Evolutionary conservation across 1,140 invertebrate species (phyloP), one percentile per base, ranked within the genome.

Genomic region (Caerostris extrusa): DNA sequence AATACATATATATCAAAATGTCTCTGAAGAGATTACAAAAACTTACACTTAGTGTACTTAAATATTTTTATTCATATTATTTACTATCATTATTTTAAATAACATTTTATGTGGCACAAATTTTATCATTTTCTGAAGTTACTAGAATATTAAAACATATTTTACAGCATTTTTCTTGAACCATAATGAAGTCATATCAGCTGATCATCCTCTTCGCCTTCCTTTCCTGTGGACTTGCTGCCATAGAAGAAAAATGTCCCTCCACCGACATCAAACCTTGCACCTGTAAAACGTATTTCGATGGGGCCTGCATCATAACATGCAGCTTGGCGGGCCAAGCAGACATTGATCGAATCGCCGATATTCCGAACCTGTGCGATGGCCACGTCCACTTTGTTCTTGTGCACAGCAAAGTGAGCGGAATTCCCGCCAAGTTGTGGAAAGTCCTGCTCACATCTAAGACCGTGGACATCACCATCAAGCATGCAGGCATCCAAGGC

Each of bases 371-470:
- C 53, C 19, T 94, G 50, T 94, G 93, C n/a, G 56, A 67, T 3
- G 93, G 93, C 1, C 14, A 94, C 14, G 93, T 94, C 17, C 87
- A 94, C 34, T 94, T 94, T 19, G 61, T 94, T 6, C 64, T 94
- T 8, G 87, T 94, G 3, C 71, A 94, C 56, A 90, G 77, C 60
- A 94, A 90, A 34, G 58, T 94, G 3, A 53, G 19, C 5, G 93
- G 87, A 50, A 82, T 94, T 17, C 77, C 93, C 0, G 86, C 87
- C n/a, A 86, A 85, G 57, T 55, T 94, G 17, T 94, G 93, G 93
- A 94, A 94, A 14, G 56, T 17, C 2, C 93, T 94, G n/a, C 93
- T 94, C 1, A 58, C 87, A 14, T 94, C 93, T 6, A 90, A 90
- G 56, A 90, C 93, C 1, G 93, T 94, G 10, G 93, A 94, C 14